A percentile compares a stretch with the other conserved stretches of the same genome.
These are phyloP conservation scores for Coptodon rendalli DNA, from an alignment of 2,113 vertebrate genomes.

Conservation along the genomic window DNA sequence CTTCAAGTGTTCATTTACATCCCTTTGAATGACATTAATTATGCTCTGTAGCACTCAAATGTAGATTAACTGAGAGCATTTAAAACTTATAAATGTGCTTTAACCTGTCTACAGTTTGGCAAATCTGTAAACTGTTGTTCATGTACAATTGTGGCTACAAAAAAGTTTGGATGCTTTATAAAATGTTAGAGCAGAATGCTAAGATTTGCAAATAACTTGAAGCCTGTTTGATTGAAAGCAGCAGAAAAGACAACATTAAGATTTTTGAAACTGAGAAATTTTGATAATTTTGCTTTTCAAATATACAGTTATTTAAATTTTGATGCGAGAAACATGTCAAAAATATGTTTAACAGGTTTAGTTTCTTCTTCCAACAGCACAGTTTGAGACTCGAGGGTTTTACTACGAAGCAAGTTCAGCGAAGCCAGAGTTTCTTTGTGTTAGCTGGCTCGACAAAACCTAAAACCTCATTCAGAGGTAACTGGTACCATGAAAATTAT, in stretches of 20 bases:
- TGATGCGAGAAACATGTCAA: fast-evolving
- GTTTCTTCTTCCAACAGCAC: not conserved
- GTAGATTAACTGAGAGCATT: not conserved
- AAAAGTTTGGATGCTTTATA: not conserved
- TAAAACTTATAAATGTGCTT: not conserved
- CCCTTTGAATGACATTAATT: not conserved
- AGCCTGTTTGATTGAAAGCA: fast-evolving
- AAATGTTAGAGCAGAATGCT: not conserved
- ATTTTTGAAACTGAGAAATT: not conserved
- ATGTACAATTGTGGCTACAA: not conserved
- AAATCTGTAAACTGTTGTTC: not conserved
- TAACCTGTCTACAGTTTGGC: not conserved
- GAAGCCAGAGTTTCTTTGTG: not conserved
- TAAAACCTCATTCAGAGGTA: not conserved
- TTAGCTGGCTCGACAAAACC: not conserved
- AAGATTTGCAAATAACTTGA: not conserved
- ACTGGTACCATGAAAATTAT: not conserved
- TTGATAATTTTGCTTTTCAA: not conserved
- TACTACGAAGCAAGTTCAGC: not conserved
- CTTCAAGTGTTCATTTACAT: not conserved
- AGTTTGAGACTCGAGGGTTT: fast-evolving
- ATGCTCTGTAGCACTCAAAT: not conserved
- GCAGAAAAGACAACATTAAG: fast-evolving
- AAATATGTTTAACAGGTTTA: not conserved
- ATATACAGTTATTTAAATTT: fast-evolving